Base-by-base conservation (phyloP, 2,797 vertebrate species). In the Valencia hispanica region DNA sequence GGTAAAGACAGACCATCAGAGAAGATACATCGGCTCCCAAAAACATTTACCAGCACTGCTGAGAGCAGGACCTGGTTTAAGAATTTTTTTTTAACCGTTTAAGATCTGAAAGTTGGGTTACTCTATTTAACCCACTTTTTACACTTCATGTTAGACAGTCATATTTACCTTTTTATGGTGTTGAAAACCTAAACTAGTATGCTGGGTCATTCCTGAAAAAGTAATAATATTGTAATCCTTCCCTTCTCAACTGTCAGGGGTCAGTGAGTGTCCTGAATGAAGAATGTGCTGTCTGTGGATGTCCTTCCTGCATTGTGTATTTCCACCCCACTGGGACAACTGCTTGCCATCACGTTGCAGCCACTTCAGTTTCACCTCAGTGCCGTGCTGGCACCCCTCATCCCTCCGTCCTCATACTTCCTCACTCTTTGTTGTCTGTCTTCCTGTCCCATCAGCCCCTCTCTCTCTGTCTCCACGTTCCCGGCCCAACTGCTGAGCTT, bases 351-450 rank as follows among this genome's bases (percentile, higher is more conserved):
- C 80, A 86, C 84, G 74, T 63, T 48, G 74, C 61, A 88, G 79
- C 79, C 83, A 87, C 87, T 79, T 87, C 92, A 87, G 90, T 96
- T 95, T 90, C 93, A 94, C 95, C 94, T 93, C 84, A 95, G 93
- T 94, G 90, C 88, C 90, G 89, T 72, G 74, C 84, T 95, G 93
- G 94, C 78, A 92, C 82, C 69, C n/a, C 84, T 93, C 89, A 93
- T 91, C 84, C 73, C 79, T 81, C 77, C 86, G 70, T 78, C 82
- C 77, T 70, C 65, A 53, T 51, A 70, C 75, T 84, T 80, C 69
- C 73, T 48, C 43, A 7, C 57, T 70, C 41, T 47, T 82, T 74
- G 74, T 69, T 74, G 34, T 70, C 72, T 63, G 53, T 87, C 87
- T 84, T 85, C 83, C 86, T 75, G 41, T 85, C 84, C 88, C 65